Base-by-base conservation (phyloP, 37 sponge, comb jelly and placozoan genomes). In the Axinella damicornis region DNA sequence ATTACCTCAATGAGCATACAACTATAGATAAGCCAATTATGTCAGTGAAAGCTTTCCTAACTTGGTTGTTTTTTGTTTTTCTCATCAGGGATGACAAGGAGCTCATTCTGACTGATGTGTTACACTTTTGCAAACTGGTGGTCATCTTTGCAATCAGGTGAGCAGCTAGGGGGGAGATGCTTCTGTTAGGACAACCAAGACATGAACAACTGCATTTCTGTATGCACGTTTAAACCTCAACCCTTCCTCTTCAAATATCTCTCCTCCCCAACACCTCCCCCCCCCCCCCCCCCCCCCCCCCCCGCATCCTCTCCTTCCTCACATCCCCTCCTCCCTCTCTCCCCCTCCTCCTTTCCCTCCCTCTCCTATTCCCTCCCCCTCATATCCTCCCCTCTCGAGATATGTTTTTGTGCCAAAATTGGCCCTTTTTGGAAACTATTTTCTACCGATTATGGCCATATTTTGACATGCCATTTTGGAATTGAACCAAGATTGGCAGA, bases 71-170 rank as follows among this genome's bases (percentile, higher is more conserved):
- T 68, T 52, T n/a, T n/a, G n/a, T 22, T 18, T 65, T 17, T 25
- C 22, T 68, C 20, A 34, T n/a, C 36, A 82, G 70, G 25, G 73
- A 63, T 24, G 87, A 86, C n/a, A 85, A 79, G 59, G 81, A 83
- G 41, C 39, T 78, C 58, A 67, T 92, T 20, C 76, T 92, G 60
- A 80, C 61, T 15, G 89, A 92, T 35, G 63, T 88, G 0, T 53
- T 78, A 1, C 74, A 71, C 14, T 68, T 92, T 60, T 92, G 88
- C 73, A 83, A 84, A 57, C 65, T 87, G 60, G 73, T 92, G 16
- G 85, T 88, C 52, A 74, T 83, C 36, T 83, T 71, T 77, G 57
- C 91, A 13, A 67, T 86, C 39, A 91, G 91, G 91, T 91, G 40
- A 39, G 57, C 30, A 34, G 37, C 16, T 30, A n/a, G n/a, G n/a